Conservation (phyloP, 2,113 vertebrate genomes). For the Planiliza haematocheilus region DNA sequence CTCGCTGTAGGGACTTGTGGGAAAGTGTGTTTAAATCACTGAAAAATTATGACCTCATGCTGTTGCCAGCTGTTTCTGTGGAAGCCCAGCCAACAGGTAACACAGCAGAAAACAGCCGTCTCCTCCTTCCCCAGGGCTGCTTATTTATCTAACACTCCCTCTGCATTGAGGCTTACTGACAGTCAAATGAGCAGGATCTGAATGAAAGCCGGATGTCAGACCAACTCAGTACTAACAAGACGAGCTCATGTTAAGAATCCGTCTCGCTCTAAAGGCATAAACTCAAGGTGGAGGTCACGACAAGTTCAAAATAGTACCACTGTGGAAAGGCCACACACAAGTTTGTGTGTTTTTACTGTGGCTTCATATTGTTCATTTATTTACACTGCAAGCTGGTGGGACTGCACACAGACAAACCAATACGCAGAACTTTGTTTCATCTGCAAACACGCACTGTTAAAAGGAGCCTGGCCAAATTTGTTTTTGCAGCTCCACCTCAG, state of each 20-base stretch:
- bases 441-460: slow-evolving; percentile 9
- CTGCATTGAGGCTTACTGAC: slow-evolving; percentile 10
- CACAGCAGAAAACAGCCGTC: slow-evolving; percentile 51
- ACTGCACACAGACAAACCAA: neutral
- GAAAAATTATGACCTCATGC: slow-evolving; percentile 39
- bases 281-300: neutral
- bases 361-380: neutral
- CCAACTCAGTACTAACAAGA: neutral
- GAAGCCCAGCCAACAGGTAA: slow-evolving; percentile 55
- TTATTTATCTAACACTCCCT: slow-evolving; percentile 30
- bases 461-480: neutral
- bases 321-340: neutral
- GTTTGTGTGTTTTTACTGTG: neutral
- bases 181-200: neutral
- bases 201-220: slow-evolving; percentile 11
- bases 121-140: slow-evolving; percentile 9
- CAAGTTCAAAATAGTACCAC: neutral
- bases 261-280: neutral
- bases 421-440: slow-evolving; percentile 8
- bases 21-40: slow-evolving; percentile 7
- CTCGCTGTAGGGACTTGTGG: neutral
- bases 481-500: neutral
- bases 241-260: neutral
- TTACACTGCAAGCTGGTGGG: neutral
- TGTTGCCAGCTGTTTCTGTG: slow-evolving; percentile 48